phyloP scores from a whole-genome alignment of 2,797 vertebrate genomes.

The Sciurus vulgaris region DNA sequence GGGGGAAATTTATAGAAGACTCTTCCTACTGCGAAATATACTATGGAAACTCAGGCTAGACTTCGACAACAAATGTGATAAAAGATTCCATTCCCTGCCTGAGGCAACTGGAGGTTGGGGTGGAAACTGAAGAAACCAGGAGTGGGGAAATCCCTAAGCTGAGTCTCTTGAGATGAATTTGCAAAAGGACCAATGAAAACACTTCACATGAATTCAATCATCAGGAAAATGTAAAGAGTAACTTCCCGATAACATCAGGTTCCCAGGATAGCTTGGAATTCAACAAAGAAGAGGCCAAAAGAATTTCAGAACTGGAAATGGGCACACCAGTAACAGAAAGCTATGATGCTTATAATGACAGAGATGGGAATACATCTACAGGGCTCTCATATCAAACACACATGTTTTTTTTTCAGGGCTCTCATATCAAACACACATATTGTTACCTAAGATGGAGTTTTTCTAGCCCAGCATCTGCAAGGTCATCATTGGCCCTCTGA shows the following conservation, averaged over 20 bases:
- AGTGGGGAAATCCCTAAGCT: constrained; percentile 49
- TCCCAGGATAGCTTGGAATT: constrained; percentile 39
- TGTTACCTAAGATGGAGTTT: constrained; percentile 98
- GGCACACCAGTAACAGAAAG: constrained; percentile 3
- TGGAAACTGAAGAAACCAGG: constrained; percentile 20
- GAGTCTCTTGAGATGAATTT: constrained; percentile 66
- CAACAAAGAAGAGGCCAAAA: constrained; percentile 26
- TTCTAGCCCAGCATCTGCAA: constrained; percentile 98
- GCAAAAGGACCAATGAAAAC: constrained; percentile 59
- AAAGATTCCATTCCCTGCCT: background rate
- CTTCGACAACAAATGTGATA: constrained; percentile 37
- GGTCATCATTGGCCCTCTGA: constrained; percentile 98
- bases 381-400: constrained; percentile 62
- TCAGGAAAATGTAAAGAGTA: constrained; percentile 63
- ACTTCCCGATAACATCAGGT: constrained; percentile 44
- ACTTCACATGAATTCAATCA: constrained; percentile 62
- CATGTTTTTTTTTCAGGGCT: constrained; percentile 52
- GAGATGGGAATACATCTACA: constrained; percentile 73
- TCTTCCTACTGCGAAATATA: constrained; percentile 50
- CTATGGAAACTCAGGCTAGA: constrained; percentile 9
- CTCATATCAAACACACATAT: constrained; percentile 66
- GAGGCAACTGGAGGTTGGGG: background rate
- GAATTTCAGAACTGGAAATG: background rate
- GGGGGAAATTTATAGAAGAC: background rate
- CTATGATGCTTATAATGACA: constrained; percentile 60